Evolutionary conservation across 2,888 invertebrate species (phyloP).

Genomic region (Argyresthia albistria): DNA sequence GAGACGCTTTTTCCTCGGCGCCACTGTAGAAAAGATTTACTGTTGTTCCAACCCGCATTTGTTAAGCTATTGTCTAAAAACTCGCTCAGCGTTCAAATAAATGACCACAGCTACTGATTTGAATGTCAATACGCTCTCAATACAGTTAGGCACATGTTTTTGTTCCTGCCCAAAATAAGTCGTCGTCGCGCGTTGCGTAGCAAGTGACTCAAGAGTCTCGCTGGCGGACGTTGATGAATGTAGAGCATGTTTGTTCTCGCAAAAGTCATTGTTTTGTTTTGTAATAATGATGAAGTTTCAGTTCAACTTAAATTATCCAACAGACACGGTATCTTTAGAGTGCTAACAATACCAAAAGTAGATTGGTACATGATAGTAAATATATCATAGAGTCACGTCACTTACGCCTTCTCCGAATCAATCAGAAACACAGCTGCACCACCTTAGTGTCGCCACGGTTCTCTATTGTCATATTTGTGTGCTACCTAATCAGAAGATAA

Average conservation of each 20-base stretch:
- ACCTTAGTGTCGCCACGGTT: too few species aligned
- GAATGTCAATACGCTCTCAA: conserved; percentile 58
- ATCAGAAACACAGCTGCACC: too few species aligned
- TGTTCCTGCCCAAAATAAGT: conserved; percentile 55
- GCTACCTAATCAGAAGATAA: too few species aligned
- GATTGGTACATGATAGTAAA: too few species aligned
- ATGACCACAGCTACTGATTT: conserved; percentile 64
- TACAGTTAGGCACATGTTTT: conserved; percentile 52
- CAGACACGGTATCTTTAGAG: too few species aligned
- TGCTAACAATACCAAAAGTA: too few species aligned
- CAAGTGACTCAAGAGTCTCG: conserved; percentile 1
- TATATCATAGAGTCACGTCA: too few species aligned
- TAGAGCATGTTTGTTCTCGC: background rate
- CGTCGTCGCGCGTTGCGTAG: conserved; percentile 15
- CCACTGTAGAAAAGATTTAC: conserved; percentile 60
- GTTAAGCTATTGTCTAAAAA: conserved; percentile 44
- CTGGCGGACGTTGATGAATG: conserved; percentile 2
- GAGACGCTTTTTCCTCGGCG: conserved; percentile 49
- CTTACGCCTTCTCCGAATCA: too few species aligned
- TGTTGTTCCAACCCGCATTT: conserved; percentile 66
- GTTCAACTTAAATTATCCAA: too few species aligned
- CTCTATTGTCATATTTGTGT: too few species aligned
- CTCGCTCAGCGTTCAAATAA: conserved; percentile 60
- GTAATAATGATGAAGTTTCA: too few species aligned
- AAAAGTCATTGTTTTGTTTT: background rate